Evolutionary conservation across 2,113 vertebrate species (phyloP).

Genomic region (Muscicapa adusta): DNA sequence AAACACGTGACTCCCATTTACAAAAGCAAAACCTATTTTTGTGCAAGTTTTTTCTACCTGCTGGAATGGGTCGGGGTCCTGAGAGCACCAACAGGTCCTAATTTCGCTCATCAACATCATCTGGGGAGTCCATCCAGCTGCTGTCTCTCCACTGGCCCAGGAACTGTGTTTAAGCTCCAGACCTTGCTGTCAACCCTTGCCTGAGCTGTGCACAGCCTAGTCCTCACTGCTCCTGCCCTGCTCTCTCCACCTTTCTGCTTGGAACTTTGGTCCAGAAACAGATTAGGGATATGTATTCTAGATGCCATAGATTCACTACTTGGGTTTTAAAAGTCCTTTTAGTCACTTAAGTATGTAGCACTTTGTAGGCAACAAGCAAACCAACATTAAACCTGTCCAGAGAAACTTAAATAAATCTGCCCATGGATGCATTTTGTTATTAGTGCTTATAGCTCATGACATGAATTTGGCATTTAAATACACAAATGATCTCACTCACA

Average conservation of each 20-base stretch:
- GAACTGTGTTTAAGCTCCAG: not conserved
- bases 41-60: not conserved
- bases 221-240: not conserved
- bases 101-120: not conserved
- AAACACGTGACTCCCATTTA: not conserved
- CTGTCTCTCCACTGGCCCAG: not conserved
- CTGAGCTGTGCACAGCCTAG: not conserved
- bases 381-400: not conserved
- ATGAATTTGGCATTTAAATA: not conserved
- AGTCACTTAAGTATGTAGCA: not conserved
- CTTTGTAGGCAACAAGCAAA: not conserved
- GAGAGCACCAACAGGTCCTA: not conserved
- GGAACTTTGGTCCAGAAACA: not conserved
- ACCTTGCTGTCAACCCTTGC: not conserved
- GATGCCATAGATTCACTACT: not conserved
- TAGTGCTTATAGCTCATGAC: not conserved
- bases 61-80: not conserved
- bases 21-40: not conserved
- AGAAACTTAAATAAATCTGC: not conserved
- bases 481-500: not conserved
- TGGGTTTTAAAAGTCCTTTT: not conserved
- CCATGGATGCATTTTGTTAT: not conserved
- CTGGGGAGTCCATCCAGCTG: fast-evolving
- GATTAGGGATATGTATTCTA: not conserved
- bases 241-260: not conserved